phyloP scores from a whole-genome alignment of 1,140 invertebrate genomes.

The Magallana angulata region DNA sequence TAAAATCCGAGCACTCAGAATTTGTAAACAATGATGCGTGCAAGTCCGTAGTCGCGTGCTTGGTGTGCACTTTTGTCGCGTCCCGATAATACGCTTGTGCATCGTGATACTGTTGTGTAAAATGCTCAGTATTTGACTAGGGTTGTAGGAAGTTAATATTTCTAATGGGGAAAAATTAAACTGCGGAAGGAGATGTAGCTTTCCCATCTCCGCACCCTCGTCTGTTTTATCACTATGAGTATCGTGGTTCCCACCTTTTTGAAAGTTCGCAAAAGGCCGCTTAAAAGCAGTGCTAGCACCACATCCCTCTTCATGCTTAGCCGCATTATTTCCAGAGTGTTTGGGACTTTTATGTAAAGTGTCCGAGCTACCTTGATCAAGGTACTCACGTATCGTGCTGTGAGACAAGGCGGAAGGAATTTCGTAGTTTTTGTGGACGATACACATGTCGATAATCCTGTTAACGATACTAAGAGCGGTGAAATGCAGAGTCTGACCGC shows the following conservation, averaged over 20 bases:
- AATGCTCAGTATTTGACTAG: constrained; percentile 83
- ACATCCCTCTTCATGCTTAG: constrained; percentile 43
- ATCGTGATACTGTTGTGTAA: constrained; percentile 86
- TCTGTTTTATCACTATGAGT: constrained; percentile 53
- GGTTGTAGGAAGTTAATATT: constrained; percentile 80
- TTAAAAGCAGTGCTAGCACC: constrained; percentile 5
- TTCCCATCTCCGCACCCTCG: constrained; percentile 41
- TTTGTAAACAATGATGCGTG: constrained; percentile 86
- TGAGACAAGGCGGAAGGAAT: constrained; percentile 50
- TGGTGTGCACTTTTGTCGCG: constrained; percentile 83
- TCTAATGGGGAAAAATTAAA: constrained; percentile 76
- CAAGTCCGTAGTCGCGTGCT: constrained; percentile 83
- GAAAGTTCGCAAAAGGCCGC: constrained; percentile 12
- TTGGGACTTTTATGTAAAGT: constrained; percentile 50
- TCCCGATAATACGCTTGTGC: constrained; percentile 85
- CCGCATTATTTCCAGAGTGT: constrained; percentile 50
- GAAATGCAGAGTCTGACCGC: constrained; percentile 83
- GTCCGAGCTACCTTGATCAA: constrained; percentile 15
- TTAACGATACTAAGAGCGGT: constrained; percentile 83
- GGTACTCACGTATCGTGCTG: constrained; percentile 1
- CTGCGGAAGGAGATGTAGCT: constrained; percentile 2
- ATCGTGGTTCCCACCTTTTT: constrained; percentile 33
- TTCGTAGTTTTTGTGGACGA: constrained; percentile 75
- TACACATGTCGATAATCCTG: constrained; percentile 83
- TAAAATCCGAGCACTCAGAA: constrained; percentile 84